These are phyloP conservation scores for Eueides isabella DNA, from an alignment of 1,140 invertebrate species.

Conservation along the genomic window DNA sequence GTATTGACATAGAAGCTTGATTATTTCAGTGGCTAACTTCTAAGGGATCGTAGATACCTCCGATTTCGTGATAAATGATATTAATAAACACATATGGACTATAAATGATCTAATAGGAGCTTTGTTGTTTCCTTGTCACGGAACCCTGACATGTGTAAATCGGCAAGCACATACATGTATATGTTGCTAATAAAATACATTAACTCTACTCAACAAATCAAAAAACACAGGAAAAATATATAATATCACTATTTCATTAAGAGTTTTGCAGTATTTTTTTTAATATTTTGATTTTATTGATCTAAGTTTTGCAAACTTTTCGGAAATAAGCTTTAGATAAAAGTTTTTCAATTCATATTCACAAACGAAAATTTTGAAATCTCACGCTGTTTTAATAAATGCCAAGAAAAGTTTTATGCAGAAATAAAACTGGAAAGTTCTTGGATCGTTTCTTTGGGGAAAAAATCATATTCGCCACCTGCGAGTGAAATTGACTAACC, in stretches of 20 bases:
- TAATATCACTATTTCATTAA: neutral
- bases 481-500: conserved; percentile 39
- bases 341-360: conserved; percentile 8
- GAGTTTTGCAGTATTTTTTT: neutral
- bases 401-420: conserved; percentile 32
- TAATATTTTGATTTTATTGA: neutral
- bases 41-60: no score
- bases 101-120: no score
- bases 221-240: neutral
- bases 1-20: no score
- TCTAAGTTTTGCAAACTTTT: neutral
- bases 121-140: no score
- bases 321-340: neutral
- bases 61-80: no score
- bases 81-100: no score
- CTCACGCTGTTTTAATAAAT: conserved; percentile 31
- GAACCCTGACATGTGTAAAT: no score
- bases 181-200: no score
- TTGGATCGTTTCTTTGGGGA: conserved; percentile 29
- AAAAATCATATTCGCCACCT: conserved; percentile 32
- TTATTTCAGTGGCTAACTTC: no score
- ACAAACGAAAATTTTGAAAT: conserved; percentile 10
- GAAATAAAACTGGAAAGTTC: conserved; percentile 38
- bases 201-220: no score
- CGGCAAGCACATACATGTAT: no score